Conservation (phyloP, 2,797 vertebrate genomes). For the Meriones psammophilus region DNA sequence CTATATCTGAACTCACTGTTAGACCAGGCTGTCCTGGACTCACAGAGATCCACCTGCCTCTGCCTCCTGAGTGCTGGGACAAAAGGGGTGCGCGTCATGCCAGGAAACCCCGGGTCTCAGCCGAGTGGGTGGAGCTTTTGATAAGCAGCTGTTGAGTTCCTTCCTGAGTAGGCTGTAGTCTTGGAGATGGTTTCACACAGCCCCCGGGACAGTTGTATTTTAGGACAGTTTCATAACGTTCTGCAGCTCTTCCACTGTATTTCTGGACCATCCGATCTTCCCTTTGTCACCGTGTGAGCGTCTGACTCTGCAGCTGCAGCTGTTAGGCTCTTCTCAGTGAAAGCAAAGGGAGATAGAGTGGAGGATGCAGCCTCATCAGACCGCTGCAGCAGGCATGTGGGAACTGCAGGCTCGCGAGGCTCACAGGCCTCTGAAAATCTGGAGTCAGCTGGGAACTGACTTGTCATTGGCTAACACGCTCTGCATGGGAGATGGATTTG, state of each 20-base stretch:
- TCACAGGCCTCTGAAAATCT: neutral
- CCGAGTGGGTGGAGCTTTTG: neutral
- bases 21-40: neutral
- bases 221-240: conserved; percentile 40
- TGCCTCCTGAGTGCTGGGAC: neutral
- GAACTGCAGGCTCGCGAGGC: neutral
- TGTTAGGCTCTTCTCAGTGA: neutral
- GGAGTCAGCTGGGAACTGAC: neutral
- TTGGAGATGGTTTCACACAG: conserved; percentile 56
- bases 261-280: conserved; percentile 31
- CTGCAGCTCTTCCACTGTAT: neutral
- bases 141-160: conserved; percentile 16
- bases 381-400: neutral
- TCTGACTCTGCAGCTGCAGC: neutral
- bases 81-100: neutral
- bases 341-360: neutral
- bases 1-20: neutral
- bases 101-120: neutral
- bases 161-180: conserved; percentile 57
- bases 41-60: neutral
- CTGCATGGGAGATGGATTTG: neutral
- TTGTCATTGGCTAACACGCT: neutral
- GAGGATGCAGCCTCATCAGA: neutral
- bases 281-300: neutral
- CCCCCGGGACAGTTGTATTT: conserved; percentile 41